phyloP scores from a whole-genome alignment of 92 coral and sea anemone genomes.

The Siderastrea radians region DNA sequence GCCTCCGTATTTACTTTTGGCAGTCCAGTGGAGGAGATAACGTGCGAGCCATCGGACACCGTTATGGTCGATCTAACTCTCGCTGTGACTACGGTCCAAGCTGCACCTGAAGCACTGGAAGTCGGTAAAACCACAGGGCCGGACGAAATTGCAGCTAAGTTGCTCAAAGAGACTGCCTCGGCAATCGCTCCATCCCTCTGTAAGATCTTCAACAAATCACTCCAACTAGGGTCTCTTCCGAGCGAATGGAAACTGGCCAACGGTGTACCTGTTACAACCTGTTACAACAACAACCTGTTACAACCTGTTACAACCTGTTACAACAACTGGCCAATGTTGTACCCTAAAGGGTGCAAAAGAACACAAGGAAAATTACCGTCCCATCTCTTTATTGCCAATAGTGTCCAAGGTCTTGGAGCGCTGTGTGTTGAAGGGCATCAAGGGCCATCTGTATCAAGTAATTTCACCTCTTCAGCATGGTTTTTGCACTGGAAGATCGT shows the following conservation, averaged over 20 bases:
- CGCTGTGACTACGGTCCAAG: constrained; percentile 9
- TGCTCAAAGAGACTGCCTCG: too few species aligned
- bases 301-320: too few species aligned
- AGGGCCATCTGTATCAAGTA: too few species aligned
- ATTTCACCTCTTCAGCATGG: too few species aligned
- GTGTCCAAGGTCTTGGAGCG: too few species aligned
- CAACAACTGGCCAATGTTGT: too few species aligned
- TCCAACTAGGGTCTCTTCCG: background rate
- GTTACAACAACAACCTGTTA: too few species aligned
- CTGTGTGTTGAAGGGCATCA: too few species aligned
- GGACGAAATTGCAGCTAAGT: constrained; percentile 32
- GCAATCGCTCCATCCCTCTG: too few species aligned
- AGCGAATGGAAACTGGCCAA: background rate
- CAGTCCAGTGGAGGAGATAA: constrained; percentile 4
- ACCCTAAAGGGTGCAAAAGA: too few species aligned
- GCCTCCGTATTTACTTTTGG: constrained; percentile 33
- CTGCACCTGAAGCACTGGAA: constrained; percentile 13
- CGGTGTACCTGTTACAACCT: background rate
- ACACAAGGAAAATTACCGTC: background rate
- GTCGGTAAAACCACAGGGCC: constrained; percentile 25
- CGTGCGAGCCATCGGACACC: constrained; percentile 9
- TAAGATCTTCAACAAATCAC: too few species aligned
- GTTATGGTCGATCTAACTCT: constrained; percentile 34
- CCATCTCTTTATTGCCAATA: background rate
- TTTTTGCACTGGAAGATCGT: too few species aligned